These are phyloP conservation scores for Peromyscus maniculatus DNA, from an alignment of 2,113 vertebrate genomes.

Conservation along the genomic window DNA sequence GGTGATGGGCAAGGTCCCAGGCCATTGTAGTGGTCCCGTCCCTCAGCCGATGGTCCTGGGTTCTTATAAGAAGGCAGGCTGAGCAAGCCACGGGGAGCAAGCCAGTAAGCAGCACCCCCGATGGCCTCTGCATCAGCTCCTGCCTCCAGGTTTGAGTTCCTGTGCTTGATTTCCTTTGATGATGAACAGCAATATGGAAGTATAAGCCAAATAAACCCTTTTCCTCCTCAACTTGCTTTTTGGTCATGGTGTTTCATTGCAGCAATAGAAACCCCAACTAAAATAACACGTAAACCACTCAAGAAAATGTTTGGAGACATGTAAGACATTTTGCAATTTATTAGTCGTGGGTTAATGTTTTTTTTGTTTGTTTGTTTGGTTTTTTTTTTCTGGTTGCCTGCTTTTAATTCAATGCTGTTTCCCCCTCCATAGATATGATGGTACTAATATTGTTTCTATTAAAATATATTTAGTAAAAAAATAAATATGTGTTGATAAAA, in stretches of 20 bases:
- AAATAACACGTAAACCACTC: neutral
- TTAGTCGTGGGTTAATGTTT: neutral
- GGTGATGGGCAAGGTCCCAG: neutral
- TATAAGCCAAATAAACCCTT: neutral
- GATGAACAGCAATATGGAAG: neutral
- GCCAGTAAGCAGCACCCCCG: neutral
- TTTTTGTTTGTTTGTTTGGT: neutral
- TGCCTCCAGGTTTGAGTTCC: neutral
- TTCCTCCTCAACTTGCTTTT: neutral
- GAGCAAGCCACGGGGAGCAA: neutral
- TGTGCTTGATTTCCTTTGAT: neutral
- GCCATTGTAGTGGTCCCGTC: neutral
- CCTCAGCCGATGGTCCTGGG: neutral
- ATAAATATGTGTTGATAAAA: neutral
- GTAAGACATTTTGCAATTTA: neutral
- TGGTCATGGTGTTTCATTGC: neutral
- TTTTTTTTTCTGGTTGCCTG: neutral
- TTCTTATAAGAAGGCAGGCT: neutral
- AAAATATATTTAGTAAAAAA: conserved; percentile 12
- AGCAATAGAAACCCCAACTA: neutral
- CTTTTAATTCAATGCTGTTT: neutral
- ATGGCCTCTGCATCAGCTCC: neutral
- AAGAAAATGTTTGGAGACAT: neutral
- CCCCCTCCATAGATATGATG: no score
- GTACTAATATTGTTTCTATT: neutral